Evolutionary conservation across 35 echinoderm and acorn worm species (phyloP).

Genomic region (Ptychodera flava): DNA sequence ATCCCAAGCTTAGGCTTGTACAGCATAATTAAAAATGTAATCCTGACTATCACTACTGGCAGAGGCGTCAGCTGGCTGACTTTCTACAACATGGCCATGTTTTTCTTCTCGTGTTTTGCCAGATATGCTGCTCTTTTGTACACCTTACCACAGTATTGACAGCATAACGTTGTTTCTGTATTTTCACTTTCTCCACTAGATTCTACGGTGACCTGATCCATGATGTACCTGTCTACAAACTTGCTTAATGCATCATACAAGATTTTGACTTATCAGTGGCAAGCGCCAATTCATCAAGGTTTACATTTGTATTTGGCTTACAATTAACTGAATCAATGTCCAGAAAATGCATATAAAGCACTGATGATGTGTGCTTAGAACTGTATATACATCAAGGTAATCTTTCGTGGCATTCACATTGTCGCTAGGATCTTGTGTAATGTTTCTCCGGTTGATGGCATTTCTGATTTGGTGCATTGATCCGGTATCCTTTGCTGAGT

Average conservation of each 20-base stretch:
- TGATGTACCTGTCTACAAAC: constrained; percentile 18
- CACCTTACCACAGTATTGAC: constrained; percentile 13
- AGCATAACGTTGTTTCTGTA: constrained; percentile 6
- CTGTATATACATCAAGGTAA: constrained; percentile 19
- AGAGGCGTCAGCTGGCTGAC: neutral
- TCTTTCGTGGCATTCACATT: constrained; percentile 30
- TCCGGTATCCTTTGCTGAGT: constrained; percentile 17
- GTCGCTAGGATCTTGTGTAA: constrained; percentile 28
- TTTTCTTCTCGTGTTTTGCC: constrained; percentile 22
- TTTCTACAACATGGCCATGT: constrained; percentile 5
- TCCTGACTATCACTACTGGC: constrained; percentile 22
- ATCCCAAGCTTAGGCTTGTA: constrained; percentile 26
- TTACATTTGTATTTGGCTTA: constrained; percentile 12
- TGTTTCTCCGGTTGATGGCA: constrained; percentile 11
- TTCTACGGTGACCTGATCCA: constrained; percentile 2
- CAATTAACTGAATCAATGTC: constrained; percentile 5
- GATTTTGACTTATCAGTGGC: neutral
- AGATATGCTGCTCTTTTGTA: constrained; percentile 17
- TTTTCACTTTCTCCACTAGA: neutral
- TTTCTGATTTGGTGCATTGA: constrained; percentile 20
- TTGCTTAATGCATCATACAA: neutral
- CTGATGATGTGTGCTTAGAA: constrained; percentile 13
- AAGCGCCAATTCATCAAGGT: neutral
- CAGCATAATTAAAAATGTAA: constrained; percentile 33
- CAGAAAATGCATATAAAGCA: constrained; percentile 19